Conservation (phyloP, 1,140 invertebrate genomes). For the Trypoxylus dichotomus region DNA sequence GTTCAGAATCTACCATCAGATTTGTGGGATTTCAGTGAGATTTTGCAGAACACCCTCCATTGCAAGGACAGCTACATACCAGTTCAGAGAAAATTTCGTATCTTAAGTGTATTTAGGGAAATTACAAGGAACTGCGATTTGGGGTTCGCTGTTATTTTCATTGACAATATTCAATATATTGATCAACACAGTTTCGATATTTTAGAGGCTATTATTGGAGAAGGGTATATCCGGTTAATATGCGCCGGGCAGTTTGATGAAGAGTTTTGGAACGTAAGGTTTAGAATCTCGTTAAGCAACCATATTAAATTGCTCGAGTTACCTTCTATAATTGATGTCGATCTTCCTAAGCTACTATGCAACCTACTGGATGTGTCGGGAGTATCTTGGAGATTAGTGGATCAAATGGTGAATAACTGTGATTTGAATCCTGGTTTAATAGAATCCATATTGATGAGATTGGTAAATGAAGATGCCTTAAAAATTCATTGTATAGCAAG, state of each 20-base stretch:
- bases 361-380: background rate
- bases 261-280: constrained; percentile 35
- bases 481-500: constrained; percentile 29
- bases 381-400: constrained; percentile 53
- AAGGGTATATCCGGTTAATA: constrained; percentile 30
- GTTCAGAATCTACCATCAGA: constrained; percentile 31
- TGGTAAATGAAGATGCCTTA: constrained; percentile 53
- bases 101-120: constrained; percentile 28
- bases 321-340: background rate
- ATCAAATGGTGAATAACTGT: constrained; percentile 52
- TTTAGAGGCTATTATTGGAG: constrained; percentile 34
- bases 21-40: constrained; percentile 37
- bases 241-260: constrained; percentile 38
- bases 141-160: constrained; percentile 32
- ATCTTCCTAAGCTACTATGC: background rate
- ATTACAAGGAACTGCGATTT: background rate
- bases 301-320: constrained; percentile 38
- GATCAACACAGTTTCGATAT: constrained; percentile 37
- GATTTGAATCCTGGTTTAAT: constrained; percentile 52
- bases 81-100: constrained; percentile 16
- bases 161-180: constrained; percentile 41
- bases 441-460: constrained; percentile 45
- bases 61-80: background rate
- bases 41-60: constrained; percentile 29
- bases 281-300: constrained; percentile 34